Conservation (phyloP, 2,113 vertebrate species). For the Gallinago paraguaiae region DNA sequence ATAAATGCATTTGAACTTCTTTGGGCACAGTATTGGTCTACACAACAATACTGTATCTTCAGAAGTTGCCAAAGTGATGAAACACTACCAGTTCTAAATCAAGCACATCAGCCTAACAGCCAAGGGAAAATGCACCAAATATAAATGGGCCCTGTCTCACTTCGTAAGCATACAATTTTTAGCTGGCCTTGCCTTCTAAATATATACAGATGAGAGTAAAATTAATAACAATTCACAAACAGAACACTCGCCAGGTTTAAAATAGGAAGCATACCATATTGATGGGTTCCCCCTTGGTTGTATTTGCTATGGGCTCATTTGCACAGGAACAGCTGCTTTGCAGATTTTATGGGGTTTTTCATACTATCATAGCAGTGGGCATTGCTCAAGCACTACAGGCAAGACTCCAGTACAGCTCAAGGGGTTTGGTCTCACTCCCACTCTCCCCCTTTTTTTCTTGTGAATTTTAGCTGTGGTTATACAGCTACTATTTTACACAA, state of each 20-base stretch:
- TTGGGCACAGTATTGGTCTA: background rate
- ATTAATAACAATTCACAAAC: slow-evolving; percentile 1
- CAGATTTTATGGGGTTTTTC: background rate
- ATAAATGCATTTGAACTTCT: background rate
- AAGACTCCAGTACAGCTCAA: background rate
- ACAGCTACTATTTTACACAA: background rate
- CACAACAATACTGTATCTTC: background rate
- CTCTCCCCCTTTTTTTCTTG: background rate
- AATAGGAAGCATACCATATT: background rate
- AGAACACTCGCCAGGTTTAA: slow-evolving; percentile 11
- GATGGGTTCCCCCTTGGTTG: background rate
- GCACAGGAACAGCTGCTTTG: background rate
- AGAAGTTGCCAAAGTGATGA: background rate
- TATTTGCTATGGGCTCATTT: background rate
- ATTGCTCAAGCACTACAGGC: background rate
- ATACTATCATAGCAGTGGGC: background rate
- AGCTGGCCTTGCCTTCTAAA: slow-evolving; percentile 10
- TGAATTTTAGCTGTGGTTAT: background rate
- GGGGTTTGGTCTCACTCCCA: background rate
- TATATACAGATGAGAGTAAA: background rate
- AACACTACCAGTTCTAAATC: slow-evolving; percentile 37
- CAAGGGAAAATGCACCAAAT: background rate
- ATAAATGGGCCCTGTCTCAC: background rate
- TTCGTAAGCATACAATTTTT: background rate
- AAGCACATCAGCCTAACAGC: background rate